Percentiles rank a stretch among this genome's conserved stretches.
Conservation (phyloP, 2,113 vertebrate species). For the Girardinichthys multiradiatus region DNA sequence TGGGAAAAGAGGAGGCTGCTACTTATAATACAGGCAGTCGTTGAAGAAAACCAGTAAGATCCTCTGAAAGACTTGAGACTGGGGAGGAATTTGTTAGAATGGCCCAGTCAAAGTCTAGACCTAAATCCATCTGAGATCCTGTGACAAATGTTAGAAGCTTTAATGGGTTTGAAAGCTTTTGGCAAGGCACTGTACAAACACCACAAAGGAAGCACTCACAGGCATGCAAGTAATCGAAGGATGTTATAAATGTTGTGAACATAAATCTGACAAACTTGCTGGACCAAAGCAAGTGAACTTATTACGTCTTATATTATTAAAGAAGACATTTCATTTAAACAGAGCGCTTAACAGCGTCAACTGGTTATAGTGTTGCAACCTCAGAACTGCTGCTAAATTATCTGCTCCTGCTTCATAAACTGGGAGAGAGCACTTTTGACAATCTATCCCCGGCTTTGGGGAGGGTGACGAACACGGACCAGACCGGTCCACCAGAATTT, state of each 20-base stretch:
- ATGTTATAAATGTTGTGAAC: constrained; percentile 53
- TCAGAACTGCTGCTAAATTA: constrained; percentile 79
- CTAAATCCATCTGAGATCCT: background rate
- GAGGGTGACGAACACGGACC: constrained; percentile 61
- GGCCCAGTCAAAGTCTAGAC: background rate
- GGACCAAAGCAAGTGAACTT: constrained; percentile 69
- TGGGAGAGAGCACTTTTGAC: constrained; percentile 67
- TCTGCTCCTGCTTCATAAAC: constrained; percentile 44
- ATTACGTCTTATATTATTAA: constrained; percentile 43
- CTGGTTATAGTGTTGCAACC: constrained; percentile 63
- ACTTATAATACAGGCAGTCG: too few relatives aligned
- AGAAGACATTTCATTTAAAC: constrained; percentile 45
- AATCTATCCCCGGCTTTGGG: constrained; percentile 72
- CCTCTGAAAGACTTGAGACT: background rate
- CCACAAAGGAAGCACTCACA: constrained; percentile 50
- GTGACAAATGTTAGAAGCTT: background rate
- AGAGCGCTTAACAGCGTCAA: constrained; percentile 60
- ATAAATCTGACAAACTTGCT: constrained; percentile 69
- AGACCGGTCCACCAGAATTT: constrained; percentile 53
- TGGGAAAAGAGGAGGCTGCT: too few relatives aligned
- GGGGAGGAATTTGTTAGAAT: background rate
- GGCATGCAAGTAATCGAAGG: constrained; percentile 36
- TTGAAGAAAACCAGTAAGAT: too few relatives aligned
- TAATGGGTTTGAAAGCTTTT: background rate
- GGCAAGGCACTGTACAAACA: constrained; percentile 16